Evolutionary conservation across 2,888 invertebrate genomes (phyloP).

Genomic region (Nemotelus pantherinus): DNA sequence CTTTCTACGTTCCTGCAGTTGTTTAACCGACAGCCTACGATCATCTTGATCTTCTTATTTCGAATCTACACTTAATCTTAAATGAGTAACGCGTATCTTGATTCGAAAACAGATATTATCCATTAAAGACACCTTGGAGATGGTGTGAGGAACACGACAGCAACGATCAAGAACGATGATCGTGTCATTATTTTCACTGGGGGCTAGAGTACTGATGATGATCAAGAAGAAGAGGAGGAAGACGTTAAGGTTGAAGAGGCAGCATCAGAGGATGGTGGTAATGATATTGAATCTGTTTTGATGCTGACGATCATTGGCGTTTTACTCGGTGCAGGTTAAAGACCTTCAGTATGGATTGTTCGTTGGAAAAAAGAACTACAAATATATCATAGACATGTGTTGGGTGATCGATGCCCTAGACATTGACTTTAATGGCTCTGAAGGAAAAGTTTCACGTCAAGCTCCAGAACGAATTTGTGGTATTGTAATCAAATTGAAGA

Average conservation of each 20-base stretch:
- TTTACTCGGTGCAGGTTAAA: conserved; percentile 9
- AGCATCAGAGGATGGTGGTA: not conserved
- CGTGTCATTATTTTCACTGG: conserved; percentile 37
- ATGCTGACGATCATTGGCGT: conserved; percentile 8
- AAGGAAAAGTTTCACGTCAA: too few relatives aligned
- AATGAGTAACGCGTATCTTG: conserved; percentile 32
- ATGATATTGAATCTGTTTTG: not conserved
- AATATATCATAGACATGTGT: conserved; percentile 2
- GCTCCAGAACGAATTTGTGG: too few relatives aligned
- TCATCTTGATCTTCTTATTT: conserved; percentile 28
- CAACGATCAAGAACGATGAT: conserved; percentile 35
- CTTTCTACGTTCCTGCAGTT: not conserved
- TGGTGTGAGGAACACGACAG: conserved; percentile 47
- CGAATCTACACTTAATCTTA: conserved; percentile 36
- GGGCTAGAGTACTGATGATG: not conserved
- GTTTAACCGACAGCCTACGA: not conserved
- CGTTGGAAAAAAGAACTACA: not conserved
- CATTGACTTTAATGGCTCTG: too few relatives aligned
- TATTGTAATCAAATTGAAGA: too few relatives aligned
- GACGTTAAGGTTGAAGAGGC: not conserved
- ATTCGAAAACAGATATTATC: conserved; percentile 46
- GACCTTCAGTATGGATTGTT: not conserved
- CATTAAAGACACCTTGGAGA: conserved; percentile 47
- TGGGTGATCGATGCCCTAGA: conserved; percentile 1
- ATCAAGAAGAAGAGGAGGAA: not conserved